Evolutionary conservation across 1,140 invertebrate species (phyloP).

Genomic region (Elysia chlorotica): DNA sequence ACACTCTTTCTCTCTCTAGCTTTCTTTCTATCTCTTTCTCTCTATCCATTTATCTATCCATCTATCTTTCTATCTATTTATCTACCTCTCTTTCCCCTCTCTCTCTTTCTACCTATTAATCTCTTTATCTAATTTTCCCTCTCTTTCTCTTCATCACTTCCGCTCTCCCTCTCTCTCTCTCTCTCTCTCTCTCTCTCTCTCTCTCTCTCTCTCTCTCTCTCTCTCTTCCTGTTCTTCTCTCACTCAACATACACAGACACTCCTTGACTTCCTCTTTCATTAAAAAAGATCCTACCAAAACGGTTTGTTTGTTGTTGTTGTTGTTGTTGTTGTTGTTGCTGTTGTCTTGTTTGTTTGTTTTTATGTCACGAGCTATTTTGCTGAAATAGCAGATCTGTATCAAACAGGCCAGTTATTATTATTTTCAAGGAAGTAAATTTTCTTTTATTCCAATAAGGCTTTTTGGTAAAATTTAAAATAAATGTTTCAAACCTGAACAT

Average conservation of each 20-base stretch:
- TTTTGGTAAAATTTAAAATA: too few species aligned
- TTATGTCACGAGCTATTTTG: too few species aligned
- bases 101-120: background rate
- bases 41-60: background rate
- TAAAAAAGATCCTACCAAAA: too few species aligned
- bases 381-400: too few species aligned
- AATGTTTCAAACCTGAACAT: too few species aligned
- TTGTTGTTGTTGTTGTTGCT: too few species aligned
- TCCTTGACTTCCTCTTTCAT: background rate
- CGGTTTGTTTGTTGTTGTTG: too few species aligned
- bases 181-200: background rate
- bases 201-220: background rate
- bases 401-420: too few species aligned
- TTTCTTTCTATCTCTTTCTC: background rate
- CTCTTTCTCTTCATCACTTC: background rate
- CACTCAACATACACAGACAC: background rate
- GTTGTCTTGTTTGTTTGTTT: too few species aligned
- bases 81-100: background rate
- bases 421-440: too few species aligned
- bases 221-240: background rate
- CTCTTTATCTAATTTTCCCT: too few species aligned
- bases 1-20: background rate
- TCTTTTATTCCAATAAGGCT: too few species aligned
- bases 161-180: background rate
- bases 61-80: background rate